Conservation (phyloP, 2,113 vertebrate genomes). For the Pavo muticus region DNA sequence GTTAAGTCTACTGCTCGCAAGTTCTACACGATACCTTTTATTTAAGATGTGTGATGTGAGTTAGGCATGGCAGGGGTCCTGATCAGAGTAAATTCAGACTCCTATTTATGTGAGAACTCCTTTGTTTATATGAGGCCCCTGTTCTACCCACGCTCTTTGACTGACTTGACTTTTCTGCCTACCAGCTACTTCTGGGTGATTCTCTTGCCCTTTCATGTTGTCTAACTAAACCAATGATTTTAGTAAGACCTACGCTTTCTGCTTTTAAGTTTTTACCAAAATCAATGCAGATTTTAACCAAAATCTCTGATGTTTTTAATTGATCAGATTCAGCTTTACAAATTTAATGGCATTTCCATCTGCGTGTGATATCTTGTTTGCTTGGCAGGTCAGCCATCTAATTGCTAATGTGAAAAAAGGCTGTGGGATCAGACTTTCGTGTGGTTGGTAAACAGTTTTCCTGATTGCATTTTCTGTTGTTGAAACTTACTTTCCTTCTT, state of each 20-base stretch:
- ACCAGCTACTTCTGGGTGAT: background rate
- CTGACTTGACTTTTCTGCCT: background rate
- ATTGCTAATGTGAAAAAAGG: background rate
- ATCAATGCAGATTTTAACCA: background rate
- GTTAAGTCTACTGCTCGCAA: background rate
- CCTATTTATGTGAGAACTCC: background rate
- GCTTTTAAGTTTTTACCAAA: background rate
- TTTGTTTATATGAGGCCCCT: background rate
- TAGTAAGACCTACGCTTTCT: background rate
- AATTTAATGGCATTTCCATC: background rate
- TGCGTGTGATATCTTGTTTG: background rate
- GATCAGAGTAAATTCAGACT: background rate
- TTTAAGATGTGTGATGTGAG: background rate
- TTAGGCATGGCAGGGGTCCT: background rate
- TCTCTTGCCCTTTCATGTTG: background rate
- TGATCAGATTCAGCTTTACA: background rate
- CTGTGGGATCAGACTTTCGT: background rate
- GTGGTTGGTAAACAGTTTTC: background rate
- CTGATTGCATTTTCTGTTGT: background rate
- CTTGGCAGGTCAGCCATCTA: background rate
- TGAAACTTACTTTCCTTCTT: background rate
- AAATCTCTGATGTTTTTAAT: background rate
- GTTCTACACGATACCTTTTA: background rate
- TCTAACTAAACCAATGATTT: background rate
- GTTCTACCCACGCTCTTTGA: background rate